These are phyloP conservation scores for Hypocryptadius cinnamomeus DNA, from an alignment of 2,113 vertebrate species.

Conservation along the genomic window DNA sequence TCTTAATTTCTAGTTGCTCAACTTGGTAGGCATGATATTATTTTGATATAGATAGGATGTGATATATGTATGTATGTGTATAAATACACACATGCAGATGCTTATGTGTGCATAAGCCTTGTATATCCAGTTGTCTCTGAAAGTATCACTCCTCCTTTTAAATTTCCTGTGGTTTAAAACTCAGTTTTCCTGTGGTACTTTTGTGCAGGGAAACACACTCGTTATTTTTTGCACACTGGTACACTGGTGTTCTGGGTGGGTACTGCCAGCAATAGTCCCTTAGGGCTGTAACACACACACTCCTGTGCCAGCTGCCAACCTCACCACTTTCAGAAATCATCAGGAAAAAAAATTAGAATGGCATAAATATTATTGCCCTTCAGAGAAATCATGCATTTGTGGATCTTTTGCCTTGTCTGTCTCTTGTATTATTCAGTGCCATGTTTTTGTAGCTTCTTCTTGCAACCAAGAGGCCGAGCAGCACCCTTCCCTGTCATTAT, in stretches of 20 bases:
- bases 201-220: neutral
- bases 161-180: neutral
- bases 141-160: neutral
- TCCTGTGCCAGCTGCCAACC: neutral
- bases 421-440: neutral
- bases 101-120: neutral
- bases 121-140: neutral
- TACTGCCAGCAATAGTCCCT: neutral
- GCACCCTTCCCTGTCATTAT: rapidly evolving
- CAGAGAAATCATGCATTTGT: neutral
- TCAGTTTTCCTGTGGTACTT: neutral
- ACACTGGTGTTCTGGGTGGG: neutral
- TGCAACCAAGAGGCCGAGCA: neutral
- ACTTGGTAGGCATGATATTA: neutral
- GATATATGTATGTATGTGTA: no score
- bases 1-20: neutral
- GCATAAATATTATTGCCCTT: neutral
- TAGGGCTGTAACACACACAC: neutral
- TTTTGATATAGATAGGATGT: neutral
- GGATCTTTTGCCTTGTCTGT: neutral
- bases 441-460: neutral
- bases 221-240: neutral
- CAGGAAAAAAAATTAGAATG: neutral
- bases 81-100: no score
- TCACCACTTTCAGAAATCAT: neutral